Evolutionary conservation across 1,140 invertebrate species (phyloP), one percentile per base, ranked within the genome.

Genomic region (Atta colombica): DNA sequence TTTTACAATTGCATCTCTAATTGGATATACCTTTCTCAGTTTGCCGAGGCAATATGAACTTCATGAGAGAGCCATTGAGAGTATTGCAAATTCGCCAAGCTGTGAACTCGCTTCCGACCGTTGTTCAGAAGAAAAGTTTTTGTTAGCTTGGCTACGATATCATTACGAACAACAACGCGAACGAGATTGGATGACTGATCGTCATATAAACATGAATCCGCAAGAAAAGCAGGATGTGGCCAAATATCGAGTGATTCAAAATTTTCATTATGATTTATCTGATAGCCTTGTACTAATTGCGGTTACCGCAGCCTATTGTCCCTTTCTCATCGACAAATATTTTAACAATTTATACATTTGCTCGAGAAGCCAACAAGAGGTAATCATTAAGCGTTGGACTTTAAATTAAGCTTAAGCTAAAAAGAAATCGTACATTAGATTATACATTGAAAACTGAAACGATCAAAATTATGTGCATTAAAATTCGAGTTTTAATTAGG

Each of bases 231-330:
- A 75, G 21, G 87, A 90, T 45, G 71, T 88, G 5, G 18, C 66
- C 5, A 10, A 58, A 1, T 1, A 49, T 18, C 77, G 78, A 72
- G 71, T 7, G 10, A 80, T 94, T 12, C 14, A 55, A 0, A 92
- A 94, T 69, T 94, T 95, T 77, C 88, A 91, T 31, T 6, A 8
- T 7, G 92, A 93, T 80, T 78, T 95, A 3, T 82, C 86, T 3
- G 94, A 96, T 78, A 91, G 94, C n/a, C 55, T 95, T 1, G 92
- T 93, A 2, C 90, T 95, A 6, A 92, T 93, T 14, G 89, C 93
- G 0, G 88, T 95, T 1, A 95, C 94, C 12, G 85, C 88, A n/a
- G 85, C 91, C 21, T 94, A 94, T 68, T 96, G 95, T 84, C 94
- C 94, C 5, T 96, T 94, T 81, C 84, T 96, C 4, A 78, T 89